phyloP scores from a whole-genome alignment of 2,113 vertebrate species.

The Cricetomys ansorgei region DNA sequence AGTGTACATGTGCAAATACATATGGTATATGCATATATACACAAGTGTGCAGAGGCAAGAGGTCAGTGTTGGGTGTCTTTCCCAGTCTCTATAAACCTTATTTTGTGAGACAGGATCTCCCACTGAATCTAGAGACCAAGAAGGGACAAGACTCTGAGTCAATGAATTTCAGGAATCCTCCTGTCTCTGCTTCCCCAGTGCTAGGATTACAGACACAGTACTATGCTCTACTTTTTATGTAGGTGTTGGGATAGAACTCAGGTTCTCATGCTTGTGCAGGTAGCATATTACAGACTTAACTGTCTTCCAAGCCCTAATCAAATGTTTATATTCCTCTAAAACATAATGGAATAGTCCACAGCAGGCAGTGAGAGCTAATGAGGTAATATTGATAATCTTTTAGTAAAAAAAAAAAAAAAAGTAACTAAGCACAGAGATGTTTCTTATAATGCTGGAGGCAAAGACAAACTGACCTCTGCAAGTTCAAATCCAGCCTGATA shows the following conservation, averaged over 20 bases:
- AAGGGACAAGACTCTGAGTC: not conserved
- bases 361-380: slow-evolving; percentile 20
- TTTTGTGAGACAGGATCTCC: not conserved
- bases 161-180: no score
- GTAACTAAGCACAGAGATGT: not conserved
- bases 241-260: not conserved
- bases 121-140: not conserved
- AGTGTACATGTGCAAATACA: not conserved
- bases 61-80: not conserved
- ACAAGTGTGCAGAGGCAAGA: no score
- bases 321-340: not conserved
- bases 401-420: not conserved
- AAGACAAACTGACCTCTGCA: not conserved
- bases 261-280: not conserved
- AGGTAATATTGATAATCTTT: slow-evolving; percentile 42
- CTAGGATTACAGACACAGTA: not conserved
- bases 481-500: not conserved
- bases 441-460: not conserved
- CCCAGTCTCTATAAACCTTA: not conserved
- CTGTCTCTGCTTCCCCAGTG: not conserved
- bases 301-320: no score
- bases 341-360: not conserved
- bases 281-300: not conserved
- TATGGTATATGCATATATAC: not conserved
- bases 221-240: not conserved